A percentile compares a stretch with the other conserved stretches of the same genome.
These are phyloP conservation scores for Mellilla xanthometata DNA, from an alignment of 2,888 invertebrate species.

Conservation along the genomic window DNA sequence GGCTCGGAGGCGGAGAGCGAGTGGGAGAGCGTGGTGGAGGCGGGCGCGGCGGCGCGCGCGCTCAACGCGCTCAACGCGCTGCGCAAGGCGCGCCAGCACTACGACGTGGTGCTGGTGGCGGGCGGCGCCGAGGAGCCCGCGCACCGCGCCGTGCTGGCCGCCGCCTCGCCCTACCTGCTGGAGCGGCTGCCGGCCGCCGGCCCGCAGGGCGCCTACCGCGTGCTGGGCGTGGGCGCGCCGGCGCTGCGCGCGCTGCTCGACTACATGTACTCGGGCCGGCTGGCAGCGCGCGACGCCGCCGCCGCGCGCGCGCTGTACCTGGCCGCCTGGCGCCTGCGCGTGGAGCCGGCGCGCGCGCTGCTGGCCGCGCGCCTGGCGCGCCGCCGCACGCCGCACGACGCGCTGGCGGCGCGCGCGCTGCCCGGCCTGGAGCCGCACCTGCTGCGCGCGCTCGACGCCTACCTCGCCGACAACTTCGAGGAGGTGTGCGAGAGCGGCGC, in stretches of 20 bases:
- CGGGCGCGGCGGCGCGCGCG: constrained; percentile 82
- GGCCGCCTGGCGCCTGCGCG: constrained; percentile 89
- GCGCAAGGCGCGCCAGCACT: constrained; percentile 92
- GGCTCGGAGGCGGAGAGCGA: constrained; percentile 48
- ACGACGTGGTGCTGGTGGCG: constrained; percentile 92
- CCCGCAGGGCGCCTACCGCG: constrained; percentile 32
- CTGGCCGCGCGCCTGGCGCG: constrained; percentile 87
- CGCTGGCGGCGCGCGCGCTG: constrained; percentile 83
- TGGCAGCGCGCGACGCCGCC: constrained; percentile 69
- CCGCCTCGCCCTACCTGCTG: constrained; percentile 89
- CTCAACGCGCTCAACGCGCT: constrained; percentile 88
- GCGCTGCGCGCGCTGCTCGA: constrained; percentile 90
- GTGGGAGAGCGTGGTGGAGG: constrained; percentile 81
- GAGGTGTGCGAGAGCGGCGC: constrained; percentile 85
- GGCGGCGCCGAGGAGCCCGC: constrained; percentile 82
- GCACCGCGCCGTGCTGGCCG: constrained; percentile 91
- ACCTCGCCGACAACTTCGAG: constrained; percentile 87
- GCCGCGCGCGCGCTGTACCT: constrained; percentile 89
- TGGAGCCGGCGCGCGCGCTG: constrained; percentile 87
- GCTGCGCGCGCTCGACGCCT: constrained; percentile 82
- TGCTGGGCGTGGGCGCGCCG: constrained; percentile 60
- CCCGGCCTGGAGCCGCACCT: constrained; percentile 84
- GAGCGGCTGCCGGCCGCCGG: constrained; percentile 67
- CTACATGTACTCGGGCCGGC: constrained; percentile 91
- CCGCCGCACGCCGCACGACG: constrained; percentile 81